These are phyloP conservation scores for Leptinotarsa juncta DNA, from an alignment of 2,888 invertebrate genomes.

Conservation along the genomic window DNA sequence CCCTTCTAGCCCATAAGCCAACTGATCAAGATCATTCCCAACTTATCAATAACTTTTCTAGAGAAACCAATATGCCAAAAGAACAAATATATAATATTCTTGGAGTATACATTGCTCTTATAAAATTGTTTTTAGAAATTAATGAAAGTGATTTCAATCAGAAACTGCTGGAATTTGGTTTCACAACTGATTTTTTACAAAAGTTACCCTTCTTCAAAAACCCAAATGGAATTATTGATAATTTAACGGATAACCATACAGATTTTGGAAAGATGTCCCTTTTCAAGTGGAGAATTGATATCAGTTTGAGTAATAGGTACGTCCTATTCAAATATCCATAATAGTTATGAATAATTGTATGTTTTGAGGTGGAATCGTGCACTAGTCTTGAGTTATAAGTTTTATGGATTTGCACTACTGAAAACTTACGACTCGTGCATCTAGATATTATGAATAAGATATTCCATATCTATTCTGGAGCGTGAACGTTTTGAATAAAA, in stretches of 20 bases:
- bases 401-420: no score
- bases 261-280: slow-evolving; percentile 46
- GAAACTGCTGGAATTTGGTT: slow-evolving; percentile 53
- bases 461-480: no score
- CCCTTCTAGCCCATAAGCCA: slow-evolving; percentile 49
- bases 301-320: slow-evolving; percentile 60
- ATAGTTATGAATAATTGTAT: neutral
- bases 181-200: slow-evolving; percentile 55
- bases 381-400: no score
- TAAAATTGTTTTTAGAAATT: slow-evolving; percentile 50
- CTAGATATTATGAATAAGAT: no score
- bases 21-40: slow-evolving; percentile 49
- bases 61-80: slow-evolving; percentile 48
- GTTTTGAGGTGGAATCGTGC: no score
- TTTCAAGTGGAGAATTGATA: slow-evolving; percentile 60
- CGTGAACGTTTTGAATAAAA: no score
- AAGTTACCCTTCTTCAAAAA: slow-evolving; percentile 54
- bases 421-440: no score
- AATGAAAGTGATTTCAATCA: slow-evolving; percentile 55
- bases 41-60: slow-evolving; percentile 51
- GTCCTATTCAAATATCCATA: neutral
- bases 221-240: slow-evolving; percentile 49
- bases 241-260: slow-evolving; percentile 46
- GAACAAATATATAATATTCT: slow-evolving; percentile 52
- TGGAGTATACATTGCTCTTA: slow-evolving; percentile 51